These are phyloP conservation scores for Andrena bucephala DNA, from an alignment of 2,888 invertebrate species.

Conservation along the genomic window DNA sequence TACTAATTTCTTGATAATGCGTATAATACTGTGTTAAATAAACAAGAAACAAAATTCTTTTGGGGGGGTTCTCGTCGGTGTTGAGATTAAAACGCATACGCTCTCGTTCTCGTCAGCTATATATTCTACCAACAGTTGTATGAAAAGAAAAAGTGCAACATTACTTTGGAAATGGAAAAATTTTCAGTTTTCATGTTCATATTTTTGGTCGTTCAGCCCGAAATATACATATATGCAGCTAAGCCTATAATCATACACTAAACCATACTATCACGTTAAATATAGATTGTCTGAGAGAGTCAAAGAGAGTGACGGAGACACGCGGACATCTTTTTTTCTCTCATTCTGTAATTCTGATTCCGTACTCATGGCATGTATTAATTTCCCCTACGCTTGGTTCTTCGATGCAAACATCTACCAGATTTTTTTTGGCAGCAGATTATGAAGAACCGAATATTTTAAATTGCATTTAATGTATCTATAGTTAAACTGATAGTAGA, in stretches of 20 bases:
- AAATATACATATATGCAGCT: conserved; percentile 73
- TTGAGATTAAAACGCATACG: conserved; percentile 3
- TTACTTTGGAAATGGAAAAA: conserved; percentile 5
- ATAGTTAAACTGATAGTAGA: not conserved
- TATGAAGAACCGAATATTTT: not conserved
- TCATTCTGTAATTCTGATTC: not conserved
- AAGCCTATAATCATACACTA: conserved; percentile 73
- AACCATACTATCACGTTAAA: conserved; percentile 7
- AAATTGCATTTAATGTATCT: not conserved
- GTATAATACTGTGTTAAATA: conserved; percentile 2
- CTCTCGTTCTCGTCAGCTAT: not conserved
- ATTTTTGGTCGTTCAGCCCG: conserved; percentile 22
- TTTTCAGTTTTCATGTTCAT: conserved; percentile 13
- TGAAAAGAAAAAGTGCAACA: conserved; percentile 20
- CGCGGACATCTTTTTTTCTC: too few species aligned
- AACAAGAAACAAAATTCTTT: conserved; percentile 3
- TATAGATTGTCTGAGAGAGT: not conserved
- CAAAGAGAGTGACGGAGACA: not conserved
- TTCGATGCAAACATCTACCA: not conserved
- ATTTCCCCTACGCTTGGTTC: not conserved
- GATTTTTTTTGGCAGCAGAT: not conserved
- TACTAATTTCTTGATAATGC: conserved; percentile 3
- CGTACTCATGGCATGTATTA: not conserved
- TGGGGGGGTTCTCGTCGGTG: too few species aligned
- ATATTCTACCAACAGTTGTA: not conserved